Evolutionary conservation across 2,113 vertebrate genomes (phyloP).

Genomic region (Bos javanicus): DNA sequence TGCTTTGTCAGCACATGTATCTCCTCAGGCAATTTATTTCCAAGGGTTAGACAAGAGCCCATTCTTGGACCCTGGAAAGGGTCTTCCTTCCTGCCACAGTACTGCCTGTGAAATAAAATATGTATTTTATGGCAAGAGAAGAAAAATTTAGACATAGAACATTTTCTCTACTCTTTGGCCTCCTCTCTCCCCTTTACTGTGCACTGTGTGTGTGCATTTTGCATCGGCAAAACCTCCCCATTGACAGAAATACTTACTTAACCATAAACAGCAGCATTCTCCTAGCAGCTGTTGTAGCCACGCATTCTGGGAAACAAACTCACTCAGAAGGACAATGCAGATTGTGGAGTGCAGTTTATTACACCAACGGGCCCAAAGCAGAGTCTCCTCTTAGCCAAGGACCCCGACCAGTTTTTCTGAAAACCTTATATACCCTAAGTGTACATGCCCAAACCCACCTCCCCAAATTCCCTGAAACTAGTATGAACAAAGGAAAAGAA

Average conservation of each 20-base stretch:
- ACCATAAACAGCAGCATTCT: not conserved
- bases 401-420: too few relatives aligned
- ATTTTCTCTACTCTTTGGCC: not conserved
- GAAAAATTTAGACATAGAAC: not conserved
- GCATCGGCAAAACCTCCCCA: rapidly evolving
- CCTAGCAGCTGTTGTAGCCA: not conserved
- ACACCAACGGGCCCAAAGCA: too few relatives aligned
- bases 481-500: too few relatives aligned
- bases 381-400: too few relatives aligned
- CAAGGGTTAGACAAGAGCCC: not conserved
- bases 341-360: too few relatives aligned
- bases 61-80: not conserved
- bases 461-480: too few relatives aligned
- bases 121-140: not conserved
- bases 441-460: too few relatives aligned
- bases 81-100: not conserved
- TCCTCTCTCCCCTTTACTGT: not conserved
- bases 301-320: too few relatives aligned
- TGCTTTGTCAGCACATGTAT: not conserved
- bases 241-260: not conserved
- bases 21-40: not conserved
- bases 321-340: too few relatives aligned
- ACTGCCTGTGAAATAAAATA: not conserved
- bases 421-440: too few relatives aligned
- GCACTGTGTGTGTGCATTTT: not conserved